phyloP scores from a whole-genome alignment of 2,888 invertebrate species.

The Apotomis turbidana region DNA sequence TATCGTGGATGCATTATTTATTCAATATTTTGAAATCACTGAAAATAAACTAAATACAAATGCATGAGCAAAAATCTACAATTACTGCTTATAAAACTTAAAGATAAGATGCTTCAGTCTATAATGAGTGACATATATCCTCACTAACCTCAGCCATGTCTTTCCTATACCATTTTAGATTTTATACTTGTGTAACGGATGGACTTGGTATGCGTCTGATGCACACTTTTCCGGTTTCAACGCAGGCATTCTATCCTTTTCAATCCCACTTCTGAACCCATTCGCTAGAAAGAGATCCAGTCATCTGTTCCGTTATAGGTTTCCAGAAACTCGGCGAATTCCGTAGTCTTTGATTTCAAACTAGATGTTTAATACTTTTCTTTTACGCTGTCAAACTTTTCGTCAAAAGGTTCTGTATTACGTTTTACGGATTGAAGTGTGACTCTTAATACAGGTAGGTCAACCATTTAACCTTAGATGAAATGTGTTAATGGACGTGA shows the following conservation, averaged over 20 bases:
- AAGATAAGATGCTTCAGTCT: background rate
- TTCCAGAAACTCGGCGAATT: slow-evolving; percentile 25
- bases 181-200: background rate
- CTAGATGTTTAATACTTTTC: background rate
- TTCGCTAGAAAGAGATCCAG: slow-evolving; percentile 16
- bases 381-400: background rate
- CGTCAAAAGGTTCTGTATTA: background rate
- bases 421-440: background rate
- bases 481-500: too few species aligned
- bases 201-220: slow-evolving; percentile 20
- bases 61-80: too few species aligned
- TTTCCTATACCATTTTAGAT: background rate
- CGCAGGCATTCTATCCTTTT: slow-evolving; percentile 18
- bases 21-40: too few species aligned
- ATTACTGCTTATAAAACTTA: too few species aligned
- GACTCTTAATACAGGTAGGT: background rate
- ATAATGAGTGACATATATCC: background rate
- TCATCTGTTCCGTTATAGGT: background rate
- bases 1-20: too few species aligned
- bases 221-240: slow-evolving; percentile 16
- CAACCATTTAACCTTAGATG: too few species aligned
- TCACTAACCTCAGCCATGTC: background rate
- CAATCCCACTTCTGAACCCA: background rate
- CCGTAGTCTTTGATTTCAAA: slow-evolving; percentile 2
- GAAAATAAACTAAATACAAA: too few species aligned